phyloP scores from a whole-genome alignment of 2,888 invertebrate genomes.

The Ennomos erosarius region DNA sequence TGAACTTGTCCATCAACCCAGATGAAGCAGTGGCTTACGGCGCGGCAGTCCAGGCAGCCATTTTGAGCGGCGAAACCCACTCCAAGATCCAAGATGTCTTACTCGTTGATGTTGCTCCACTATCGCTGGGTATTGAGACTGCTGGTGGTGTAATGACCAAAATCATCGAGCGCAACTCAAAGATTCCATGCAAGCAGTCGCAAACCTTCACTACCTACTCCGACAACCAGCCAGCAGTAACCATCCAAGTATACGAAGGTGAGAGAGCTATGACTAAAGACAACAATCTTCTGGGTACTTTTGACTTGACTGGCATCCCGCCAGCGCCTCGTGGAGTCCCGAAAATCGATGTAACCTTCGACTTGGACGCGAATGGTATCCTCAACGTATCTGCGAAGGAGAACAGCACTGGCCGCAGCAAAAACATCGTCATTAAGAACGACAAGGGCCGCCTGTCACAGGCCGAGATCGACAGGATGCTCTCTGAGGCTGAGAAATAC shows the following conservation, averaged over 20 bases:
- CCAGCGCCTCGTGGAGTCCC: slow-evolving; percentile 6
- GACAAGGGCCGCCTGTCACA: slow-evolving; percentile 19
- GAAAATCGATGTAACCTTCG: slow-evolving; percentile 6
- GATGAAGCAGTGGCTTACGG: slow-evolving; percentile 8
- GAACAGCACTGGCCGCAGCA: slow-evolving; percentile 9
- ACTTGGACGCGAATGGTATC: slow-evolving; percentile 10
- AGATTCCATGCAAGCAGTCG: slow-evolving; percentile 8
- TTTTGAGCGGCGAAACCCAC: slow-evolving; percentile 3
- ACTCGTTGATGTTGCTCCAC: slow-evolving; percentile 4
- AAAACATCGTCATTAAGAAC: slow-evolving; percentile 9
- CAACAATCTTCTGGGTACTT: slow-evolving; percentile 4
- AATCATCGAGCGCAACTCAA: slow-evolving; percentile 10
- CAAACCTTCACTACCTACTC: slow-evolving; percentile 6
- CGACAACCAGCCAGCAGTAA: slow-evolving; percentile 9
- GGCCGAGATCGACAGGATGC: slow-evolving; percentile 9
- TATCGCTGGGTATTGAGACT: slow-evolving; percentile 5
- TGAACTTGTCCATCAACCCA: slow-evolving; percentile 7
- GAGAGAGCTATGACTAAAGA: slow-evolving; percentile 9
- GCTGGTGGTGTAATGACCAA: slow-evolving; percentile 7
- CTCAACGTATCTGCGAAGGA: slow-evolving; percentile 5
- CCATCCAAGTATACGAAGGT: slow-evolving; percentile 9
- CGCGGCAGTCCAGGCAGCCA: slow-evolving; percentile 7
- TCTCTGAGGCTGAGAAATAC: slow-evolving; percentile 7
- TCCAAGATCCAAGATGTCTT: slow-evolving; percentile 9
- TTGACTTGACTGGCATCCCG: slow-evolving; percentile 10